phyloP scores from a whole-genome alignment of 1,140 invertebrate species.

The Bombus vancouverensis region DNA sequence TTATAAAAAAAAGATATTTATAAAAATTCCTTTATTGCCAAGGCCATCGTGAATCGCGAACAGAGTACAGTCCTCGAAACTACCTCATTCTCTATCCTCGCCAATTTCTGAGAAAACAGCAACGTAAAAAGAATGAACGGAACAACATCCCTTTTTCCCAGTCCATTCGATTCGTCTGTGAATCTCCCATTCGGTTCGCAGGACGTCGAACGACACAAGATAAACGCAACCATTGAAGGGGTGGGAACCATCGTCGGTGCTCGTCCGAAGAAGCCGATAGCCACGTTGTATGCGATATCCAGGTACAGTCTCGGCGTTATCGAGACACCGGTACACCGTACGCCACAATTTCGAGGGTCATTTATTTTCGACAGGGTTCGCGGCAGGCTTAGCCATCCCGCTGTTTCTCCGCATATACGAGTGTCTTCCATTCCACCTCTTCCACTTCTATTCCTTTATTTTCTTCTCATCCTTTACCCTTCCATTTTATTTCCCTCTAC shows the following conservation, averaged over 20 bases:
- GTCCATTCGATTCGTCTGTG: background rate
- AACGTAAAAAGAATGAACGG: background rate
- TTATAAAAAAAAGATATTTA: background rate
- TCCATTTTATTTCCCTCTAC: background rate
- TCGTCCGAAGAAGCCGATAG: slow-evolving; percentile 6
- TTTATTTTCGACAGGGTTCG: slow-evolving; percentile 23
- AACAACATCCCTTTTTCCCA: background rate
- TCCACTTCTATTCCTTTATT: background rate
- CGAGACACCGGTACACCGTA: background rate
- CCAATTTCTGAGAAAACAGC: background rate
- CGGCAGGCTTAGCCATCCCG: background rate
- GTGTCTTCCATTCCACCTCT: background rate
- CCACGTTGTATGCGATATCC: slow-evolving; percentile 5
- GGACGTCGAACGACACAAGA: background rate
- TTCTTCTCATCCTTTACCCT: background rate
- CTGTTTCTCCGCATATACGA: background rate
- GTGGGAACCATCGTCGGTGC: too few species aligned
- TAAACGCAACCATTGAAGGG: background rate
- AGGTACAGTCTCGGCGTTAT: slow-evolving; percentile 1
- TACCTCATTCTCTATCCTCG: background rate
- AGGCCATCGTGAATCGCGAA: too few species aligned
- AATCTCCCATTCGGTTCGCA: background rate
- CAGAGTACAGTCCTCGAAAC: background rate
- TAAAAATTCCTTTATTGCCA: background rate
- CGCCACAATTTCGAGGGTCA: slow-evolving; percentile 23